A percentile compares a stretch with the other conserved stretches of the same genome.
These are phyloP conservation scores for Minunthozetes semirufus DNA, from an alignment of 2,888 invertebrate genomes.

Conservation along the genomic window DNA sequence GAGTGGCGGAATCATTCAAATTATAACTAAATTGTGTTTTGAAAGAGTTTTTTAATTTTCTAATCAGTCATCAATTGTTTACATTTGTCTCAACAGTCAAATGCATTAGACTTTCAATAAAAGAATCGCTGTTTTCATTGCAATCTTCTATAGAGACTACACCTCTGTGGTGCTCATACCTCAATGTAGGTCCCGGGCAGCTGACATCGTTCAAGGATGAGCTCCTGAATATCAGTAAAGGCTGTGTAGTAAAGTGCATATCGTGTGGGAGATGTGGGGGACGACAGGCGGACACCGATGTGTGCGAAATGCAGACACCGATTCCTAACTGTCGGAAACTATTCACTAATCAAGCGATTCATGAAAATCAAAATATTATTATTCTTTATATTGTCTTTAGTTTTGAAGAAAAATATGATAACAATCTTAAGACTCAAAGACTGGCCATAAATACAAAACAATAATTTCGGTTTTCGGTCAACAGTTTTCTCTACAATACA, in stretches of 20 bases:
- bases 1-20: background rate
- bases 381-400: background rate
- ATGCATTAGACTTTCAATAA: background rate
- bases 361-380: background rate
- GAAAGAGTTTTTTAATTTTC: background rate
- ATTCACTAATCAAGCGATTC: no score
- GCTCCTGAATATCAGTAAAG: background rate
- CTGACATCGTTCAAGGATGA: conserved; percentile 20
- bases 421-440: background rate
- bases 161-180: background rate
- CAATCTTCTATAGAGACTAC: background rate
- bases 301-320: background rate
- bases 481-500: conserved; percentile 8
- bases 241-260: no score
- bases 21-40: background rate
- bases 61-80: no score
- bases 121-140: background rate
- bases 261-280: no score
- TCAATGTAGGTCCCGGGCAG: conserved; percentile 20
- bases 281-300: conserved; percentile 1
- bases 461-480: background rate
- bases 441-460: background rate
- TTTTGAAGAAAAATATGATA: background rate
- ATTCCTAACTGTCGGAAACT: no score
- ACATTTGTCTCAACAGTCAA: background rate